Base-by-base conservation (phyloP, 2,113 vertebrate genomes). In the Chloropsis cyanopogon region DNA sequence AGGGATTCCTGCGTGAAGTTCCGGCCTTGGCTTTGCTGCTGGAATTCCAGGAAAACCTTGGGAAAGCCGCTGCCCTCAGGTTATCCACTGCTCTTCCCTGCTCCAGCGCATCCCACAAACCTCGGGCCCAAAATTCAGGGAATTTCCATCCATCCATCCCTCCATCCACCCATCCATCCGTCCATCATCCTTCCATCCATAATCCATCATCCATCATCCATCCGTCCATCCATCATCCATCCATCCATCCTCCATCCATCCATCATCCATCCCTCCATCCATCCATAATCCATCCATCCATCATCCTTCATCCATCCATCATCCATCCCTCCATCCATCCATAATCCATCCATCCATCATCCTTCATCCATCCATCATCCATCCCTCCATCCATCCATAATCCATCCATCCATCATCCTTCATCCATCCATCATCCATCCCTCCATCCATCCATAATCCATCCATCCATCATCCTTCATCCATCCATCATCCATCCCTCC, bases 101-200 rank as follows among this genome's bases (percentile, higher is more conserved):
- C 1, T 5, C 69, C 0, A 0, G 20, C 2, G 17, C 8, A 26
- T 25, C 47, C 26, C 33, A 17, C 11, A 22, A 37, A 72, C 5
- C 13, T 1, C 8, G 1, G 37, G 16, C 25, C 12, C 57, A 33
- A 72, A 71, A 37, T 44, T 39, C 39, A 16, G 9, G 26, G 57
- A 72, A 47, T 8, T n/a, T 60, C 16, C 0, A 4, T 54, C 65
- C 75, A 23, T 60, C 16, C 0, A 4, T 54, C n/a, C n/a, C n/a
- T n/a, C n/a, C n/a, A n/a, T n/a, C n/a, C n/a, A n/a, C n/a, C n/a
- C n/a, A n/a, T n/a, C n/a, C n/a, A 23, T 59, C 16, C 0, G 4
- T 54, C 60, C 75, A 49, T 49, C n/a, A 41, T 31, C 33, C 59
- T 28, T 61, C 54, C 28, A 28, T 42, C 50, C 22, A 44, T n/a